Percentiles rank a stretch among this genome's conserved stretches.
Evolutionary conservation across 2,113 vertebrate species (phyloP).

Genomic region (Pachycephala philippinensis): DNA sequence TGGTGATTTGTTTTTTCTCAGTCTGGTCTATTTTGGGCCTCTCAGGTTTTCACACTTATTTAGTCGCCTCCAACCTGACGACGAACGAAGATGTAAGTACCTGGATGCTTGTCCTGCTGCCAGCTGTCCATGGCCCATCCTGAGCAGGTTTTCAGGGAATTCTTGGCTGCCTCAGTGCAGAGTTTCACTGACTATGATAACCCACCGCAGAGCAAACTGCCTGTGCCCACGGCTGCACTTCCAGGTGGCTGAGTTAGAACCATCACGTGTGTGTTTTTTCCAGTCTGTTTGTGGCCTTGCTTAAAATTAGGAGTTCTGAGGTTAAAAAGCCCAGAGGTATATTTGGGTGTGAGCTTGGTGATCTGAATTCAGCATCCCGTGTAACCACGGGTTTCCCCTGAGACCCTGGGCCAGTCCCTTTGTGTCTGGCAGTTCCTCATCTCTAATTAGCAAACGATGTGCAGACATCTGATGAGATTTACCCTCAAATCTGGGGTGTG

Average conservation of each 20-base stretch:
- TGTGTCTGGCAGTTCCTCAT: slow-evolving; percentile 1
- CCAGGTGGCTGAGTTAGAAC: background rate
- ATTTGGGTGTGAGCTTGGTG: background rate
- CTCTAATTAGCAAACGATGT: background rate
- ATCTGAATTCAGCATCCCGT: background rate
- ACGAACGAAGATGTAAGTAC: slow-evolving; percentile 95
- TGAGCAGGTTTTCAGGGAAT: background rate
- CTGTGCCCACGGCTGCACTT: background rate
- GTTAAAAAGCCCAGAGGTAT: background rate
- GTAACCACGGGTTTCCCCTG: background rate
- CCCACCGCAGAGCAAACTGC: background rate
- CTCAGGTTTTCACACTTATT: slow-evolving; percentile 97
- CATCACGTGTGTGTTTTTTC: background rate
- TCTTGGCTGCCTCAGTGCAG: background rate
- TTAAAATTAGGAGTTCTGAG: slow-evolving; percentile 2
- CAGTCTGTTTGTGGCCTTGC: background rate
- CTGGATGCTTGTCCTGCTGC: background rate
- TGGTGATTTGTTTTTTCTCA: slow-evolving; percentile 96
- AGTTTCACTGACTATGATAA: background rate
- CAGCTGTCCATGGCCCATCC: background rate
- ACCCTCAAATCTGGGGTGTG: background rate
- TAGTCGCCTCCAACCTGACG: slow-evolving; percentile 95
- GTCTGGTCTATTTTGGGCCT: slow-evolving; percentile 98
- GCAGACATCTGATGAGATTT: background rate
- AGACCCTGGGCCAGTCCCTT: slow-evolving; percentile 33